Conservation (phyloP, 2,113 vertebrate genomes). For the Oreocharis arfaki region DNA sequence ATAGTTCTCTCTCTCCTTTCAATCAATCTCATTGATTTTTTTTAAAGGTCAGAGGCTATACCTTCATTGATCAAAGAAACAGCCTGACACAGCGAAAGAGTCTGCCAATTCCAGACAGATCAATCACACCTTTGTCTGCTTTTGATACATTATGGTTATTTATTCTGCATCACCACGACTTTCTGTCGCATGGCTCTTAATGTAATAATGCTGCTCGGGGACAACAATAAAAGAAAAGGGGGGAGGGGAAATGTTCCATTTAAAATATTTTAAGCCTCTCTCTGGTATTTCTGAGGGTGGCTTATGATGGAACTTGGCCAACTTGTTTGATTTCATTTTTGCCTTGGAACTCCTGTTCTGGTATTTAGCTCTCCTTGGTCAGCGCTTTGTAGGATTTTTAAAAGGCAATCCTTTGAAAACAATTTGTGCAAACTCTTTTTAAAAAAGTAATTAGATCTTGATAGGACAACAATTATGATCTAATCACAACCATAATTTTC, state of each 20-base stretch:
- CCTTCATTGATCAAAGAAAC: slow-evolving; percentile 85
- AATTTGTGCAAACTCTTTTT: background rate
- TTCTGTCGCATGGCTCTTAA: slow-evolving; percentile 70
- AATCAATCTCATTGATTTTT: slow-evolving; percentile 88
- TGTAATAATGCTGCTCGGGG: slow-evolving; percentile 16
- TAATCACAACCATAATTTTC: background rate
- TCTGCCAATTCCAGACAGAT: slow-evolving; percentile 87
- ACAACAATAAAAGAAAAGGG: background rate
- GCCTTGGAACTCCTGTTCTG: slow-evolving; percentile 13
- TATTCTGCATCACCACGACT: slow-evolving; percentile 76
- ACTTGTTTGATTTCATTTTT: slow-evolving; percentile 32
- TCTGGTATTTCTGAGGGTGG: slow-evolving; percentile 9
- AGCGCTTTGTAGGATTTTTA: background rate
- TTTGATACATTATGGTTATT: slow-evolving; percentile 84
- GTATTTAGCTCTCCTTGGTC: slow-evolving; percentile 26
- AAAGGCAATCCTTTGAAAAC: background rate
- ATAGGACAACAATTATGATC: slow-evolving; percentile 23
- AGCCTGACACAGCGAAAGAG: slow-evolving; percentile 85
- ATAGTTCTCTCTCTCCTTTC: slow-evolving; percentile 77
- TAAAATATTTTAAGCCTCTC: slow-evolving; percentile 17
- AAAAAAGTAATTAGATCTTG: background rate
- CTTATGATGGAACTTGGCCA: slow-evolving; percentile 37
- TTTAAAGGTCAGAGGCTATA: slow-evolving; percentile 84
- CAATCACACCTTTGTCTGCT: slow-evolving; percentile 85
- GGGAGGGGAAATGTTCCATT: slow-evolving; percentile 8